These are phyloP conservation scores for Iguana delicatissima DNA, from an alignment of 2,797 vertebrate genomes.

Conservation along the genomic window DNA sequence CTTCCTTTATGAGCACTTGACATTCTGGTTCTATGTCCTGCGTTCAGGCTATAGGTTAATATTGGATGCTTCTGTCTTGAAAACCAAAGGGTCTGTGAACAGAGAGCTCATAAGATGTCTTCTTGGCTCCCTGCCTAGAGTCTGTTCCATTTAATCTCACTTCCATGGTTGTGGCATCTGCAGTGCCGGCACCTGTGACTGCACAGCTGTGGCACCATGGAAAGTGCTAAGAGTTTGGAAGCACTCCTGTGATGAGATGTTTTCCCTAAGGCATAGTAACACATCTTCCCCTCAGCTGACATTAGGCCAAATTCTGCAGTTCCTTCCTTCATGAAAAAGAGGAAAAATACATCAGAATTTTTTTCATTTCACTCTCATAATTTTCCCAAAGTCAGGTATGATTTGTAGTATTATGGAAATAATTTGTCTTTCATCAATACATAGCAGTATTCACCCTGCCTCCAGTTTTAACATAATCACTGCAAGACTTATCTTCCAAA, in stretches of 20 bases:
- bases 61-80: conserved; percentile 23
- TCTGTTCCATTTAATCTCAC: conserved; percentile 1
- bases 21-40: conserved; percentile 34
- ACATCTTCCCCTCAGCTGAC: conserved; percentile 23
- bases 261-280: conserved; percentile 22
- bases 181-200: conserved; percentile 15
- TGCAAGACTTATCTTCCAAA: not conserved
- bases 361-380: not conserved
- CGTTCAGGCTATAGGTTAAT: conserved; percentile 33
- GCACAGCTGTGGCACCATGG: conserved; percentile 35
- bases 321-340: conserved; percentile 12
- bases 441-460: not conserved
- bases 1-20: conserved; percentile 2
- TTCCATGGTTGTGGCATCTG: not conserved
- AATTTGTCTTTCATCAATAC: not conserved
- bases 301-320: conserved; percentile 17
- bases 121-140: not conserved
- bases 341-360: not conserved
- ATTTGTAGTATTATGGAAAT: not conserved
- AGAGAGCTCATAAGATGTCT: conserved; percentile 20
- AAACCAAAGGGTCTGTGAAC: conserved; percentile 27
- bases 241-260: conserved; percentile 28
- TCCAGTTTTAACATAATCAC: not conserved
- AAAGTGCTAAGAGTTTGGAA: conserved; percentile 37
- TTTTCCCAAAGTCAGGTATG: not conserved